Conservation (phyloP, 2,888 invertebrate genomes). For the Pollenia angustigena region DNA sequence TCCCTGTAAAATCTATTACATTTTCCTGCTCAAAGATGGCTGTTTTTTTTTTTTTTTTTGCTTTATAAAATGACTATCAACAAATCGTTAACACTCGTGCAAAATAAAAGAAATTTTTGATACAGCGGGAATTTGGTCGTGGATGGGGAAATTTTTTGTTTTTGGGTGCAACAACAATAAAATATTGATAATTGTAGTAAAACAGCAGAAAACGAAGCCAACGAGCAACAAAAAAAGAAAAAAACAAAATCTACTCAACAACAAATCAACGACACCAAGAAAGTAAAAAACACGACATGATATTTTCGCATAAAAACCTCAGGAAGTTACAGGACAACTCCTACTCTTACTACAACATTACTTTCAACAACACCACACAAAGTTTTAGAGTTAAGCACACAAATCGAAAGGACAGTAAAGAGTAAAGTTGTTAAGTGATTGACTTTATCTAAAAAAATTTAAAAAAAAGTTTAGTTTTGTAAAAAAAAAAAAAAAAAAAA, state of each 20-base stretch:
- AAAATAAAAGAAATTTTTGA: constrained; percentile 44
- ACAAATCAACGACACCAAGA: constrained; percentile 48
- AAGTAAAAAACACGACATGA: constrained; percentile 38
- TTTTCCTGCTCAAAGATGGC: constrained; percentile 41
- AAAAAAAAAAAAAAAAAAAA: not conserved
- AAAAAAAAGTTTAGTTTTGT: not conserved
- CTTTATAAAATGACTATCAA: constrained; percentile 64
- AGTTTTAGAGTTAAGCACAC: constrained; percentile 12
- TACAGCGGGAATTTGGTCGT: not conserved
- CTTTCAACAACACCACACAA: constrained; percentile 76
- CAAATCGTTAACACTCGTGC: constrained; percentile 75
- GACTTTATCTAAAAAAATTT: not conserved
- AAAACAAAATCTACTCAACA: constrained; percentile 59
- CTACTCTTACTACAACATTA: constrained; percentile 82
- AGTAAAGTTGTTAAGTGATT: constrained; percentile 26
- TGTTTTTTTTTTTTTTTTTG: constrained; percentile 19
- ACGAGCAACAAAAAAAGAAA: constrained; percentile 32
- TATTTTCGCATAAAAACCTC: constrained; percentile 82
- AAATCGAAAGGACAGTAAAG: constrained; percentile 17
- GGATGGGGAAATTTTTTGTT: not conserved
- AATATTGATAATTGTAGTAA: constrained; percentile 63
- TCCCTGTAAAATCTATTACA: constrained; percentile 14
- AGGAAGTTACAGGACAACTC: constrained; percentile 80
- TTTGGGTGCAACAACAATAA: constrained; percentile 61
- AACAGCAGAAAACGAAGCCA: constrained; percentile 41